Percentiles rank a stretch among this genome's conserved stretches.
Evolutionary conservation across 2,797 vertebrate genomes (phyloP).

Genomic region (Oreochromis grahami): DNA sequence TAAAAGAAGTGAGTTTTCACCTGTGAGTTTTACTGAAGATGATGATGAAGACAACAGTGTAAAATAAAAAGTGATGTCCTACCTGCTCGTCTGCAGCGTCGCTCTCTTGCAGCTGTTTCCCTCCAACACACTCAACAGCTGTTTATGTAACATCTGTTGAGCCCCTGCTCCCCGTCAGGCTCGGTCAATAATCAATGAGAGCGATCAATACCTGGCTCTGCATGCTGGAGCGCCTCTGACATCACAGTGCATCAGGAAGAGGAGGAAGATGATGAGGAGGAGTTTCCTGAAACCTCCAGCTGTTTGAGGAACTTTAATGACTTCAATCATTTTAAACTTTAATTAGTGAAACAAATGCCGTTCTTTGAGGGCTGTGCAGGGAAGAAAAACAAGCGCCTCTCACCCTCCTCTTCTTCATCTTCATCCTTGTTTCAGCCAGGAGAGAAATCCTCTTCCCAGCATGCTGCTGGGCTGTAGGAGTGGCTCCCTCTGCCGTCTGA

Average conservation of each 20-base stretch:
- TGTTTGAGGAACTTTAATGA: background rate
- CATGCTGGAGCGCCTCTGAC: background rate
- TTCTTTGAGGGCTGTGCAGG: background rate
- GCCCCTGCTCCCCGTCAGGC: background rate
- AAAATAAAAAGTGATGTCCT: background rate
- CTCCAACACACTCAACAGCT: background rate
- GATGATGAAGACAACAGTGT: background rate
- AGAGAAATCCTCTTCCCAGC: background rate
- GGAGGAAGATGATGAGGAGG: background rate
- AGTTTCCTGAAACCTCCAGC: background rate
- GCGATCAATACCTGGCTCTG: background rate
- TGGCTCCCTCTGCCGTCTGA: conserved; percentile 10
- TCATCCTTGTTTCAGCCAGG: background rate
- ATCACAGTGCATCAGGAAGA: background rate
- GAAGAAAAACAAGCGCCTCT: background rate
- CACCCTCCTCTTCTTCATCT: background rate
- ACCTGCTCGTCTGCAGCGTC: background rate
- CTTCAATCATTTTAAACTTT: background rate
- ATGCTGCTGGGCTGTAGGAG: background rate
- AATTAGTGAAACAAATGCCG: background rate
- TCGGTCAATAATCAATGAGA: conserved; percentile 13
- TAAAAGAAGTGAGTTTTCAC: background rate
- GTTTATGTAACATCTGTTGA: conserved; percentile 28
- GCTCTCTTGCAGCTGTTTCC: background rate
- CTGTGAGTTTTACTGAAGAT: background rate